Conservation (phyloP, 2,888 invertebrate species). For the Epiblema foenella region DNA sequence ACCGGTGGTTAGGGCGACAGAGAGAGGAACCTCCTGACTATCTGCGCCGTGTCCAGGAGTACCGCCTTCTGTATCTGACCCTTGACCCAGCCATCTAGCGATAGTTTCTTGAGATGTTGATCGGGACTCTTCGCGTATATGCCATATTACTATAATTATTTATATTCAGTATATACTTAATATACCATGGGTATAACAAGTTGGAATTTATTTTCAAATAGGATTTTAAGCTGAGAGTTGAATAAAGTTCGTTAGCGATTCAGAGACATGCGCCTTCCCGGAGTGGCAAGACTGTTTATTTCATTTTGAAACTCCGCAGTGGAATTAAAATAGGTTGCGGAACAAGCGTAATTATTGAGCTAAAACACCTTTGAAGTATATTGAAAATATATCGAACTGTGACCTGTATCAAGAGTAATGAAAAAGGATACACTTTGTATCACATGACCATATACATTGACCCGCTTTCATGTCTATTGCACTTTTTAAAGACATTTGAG, state of each 20-base stretch:
- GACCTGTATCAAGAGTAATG: background rate
- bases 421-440: background rate
- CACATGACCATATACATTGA: background rate
- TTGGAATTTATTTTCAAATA: constrained; percentile 52
- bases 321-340: constrained; percentile 44
- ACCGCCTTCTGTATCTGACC: no score
- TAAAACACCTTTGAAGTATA: constrained; percentile 1
- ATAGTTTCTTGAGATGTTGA: no score
- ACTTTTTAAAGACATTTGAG: no score
- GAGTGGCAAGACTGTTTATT: constrained; percentile 49
- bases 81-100: no score
- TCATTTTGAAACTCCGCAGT: constrained; percentile 46
- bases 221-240: constrained; percentile 53
- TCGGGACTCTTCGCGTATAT: no score
- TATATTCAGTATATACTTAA: no score
- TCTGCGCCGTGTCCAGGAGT: no score
- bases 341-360: constrained; percentile 23
- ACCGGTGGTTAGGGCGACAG: no score
- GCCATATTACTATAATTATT: no score
- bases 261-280: constrained; percentile 50
- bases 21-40: no score
- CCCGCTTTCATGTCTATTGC: no score
- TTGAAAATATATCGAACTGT: background rate
- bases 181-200: constrained; percentile 20
- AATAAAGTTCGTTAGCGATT: constrained; percentile 57